Evolutionary conservation across 2,888 invertebrate genomes (phyloP).

Genomic region (Lypha dubia): DNA sequence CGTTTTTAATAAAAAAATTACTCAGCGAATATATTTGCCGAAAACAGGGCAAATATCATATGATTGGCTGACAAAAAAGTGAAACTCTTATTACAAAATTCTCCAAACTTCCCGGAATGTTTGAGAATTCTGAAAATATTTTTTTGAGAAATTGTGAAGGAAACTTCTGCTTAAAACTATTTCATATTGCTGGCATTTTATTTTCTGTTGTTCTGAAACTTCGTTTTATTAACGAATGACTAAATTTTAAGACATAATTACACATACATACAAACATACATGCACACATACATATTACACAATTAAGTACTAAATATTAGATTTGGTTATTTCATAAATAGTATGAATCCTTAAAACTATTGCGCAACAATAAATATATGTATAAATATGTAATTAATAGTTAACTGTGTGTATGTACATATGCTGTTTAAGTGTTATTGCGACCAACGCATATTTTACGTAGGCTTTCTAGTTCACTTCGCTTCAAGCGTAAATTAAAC

Average conservation of each 20-base stretch:
- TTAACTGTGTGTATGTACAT: constrained; percentile 67
- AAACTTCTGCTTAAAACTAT: too few species aligned
- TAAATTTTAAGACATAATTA: neutral
- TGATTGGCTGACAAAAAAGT: too few species aligned
- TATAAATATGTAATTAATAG: constrained; percentile 44
- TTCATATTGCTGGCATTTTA: too few species aligned
- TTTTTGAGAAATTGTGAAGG: too few species aligned
- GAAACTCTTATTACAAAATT: too few species aligned
- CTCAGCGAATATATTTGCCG: too few species aligned
- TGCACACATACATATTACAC: constrained; percentile 17
- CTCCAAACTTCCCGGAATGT: too few species aligned
- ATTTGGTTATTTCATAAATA: constrained; percentile 61
- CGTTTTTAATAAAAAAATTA: too few species aligned
- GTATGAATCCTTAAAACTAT: constrained; percentile 58
- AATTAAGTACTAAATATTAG: constrained; percentile 26
- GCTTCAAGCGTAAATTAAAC: constrained; percentile 89
- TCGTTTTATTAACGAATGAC: too few species aligned
- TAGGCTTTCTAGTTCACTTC: constrained; percentile 80
- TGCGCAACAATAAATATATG: constrained; percentile 50
- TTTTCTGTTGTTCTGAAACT: too few species aligned
- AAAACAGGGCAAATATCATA: too few species aligned
- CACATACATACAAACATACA: constrained; percentile 8
- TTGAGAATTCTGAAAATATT: too few species aligned
- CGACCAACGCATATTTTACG: constrained; percentile 79
- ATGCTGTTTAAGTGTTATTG: constrained; percentile 77